Evolutionary conservation across 1,140 invertebrate genomes (phyloP).

Genomic region (Drosophila mojavensis): DNA sequence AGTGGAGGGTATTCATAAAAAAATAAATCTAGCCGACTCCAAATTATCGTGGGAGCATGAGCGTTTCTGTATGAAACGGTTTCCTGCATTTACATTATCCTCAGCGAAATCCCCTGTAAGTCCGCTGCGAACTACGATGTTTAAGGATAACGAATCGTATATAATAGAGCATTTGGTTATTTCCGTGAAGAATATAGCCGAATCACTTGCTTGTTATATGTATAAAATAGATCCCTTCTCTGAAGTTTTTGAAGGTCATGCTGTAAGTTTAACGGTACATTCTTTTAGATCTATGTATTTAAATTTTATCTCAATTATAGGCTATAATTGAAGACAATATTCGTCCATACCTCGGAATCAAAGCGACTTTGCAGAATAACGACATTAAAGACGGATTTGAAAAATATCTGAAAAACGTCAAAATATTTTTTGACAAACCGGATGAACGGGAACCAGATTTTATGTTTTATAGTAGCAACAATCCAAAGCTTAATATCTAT

Average conservation of each 20-base stretch:
- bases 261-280: constrained; percentile 49
- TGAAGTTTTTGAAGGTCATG: constrained; percentile 66
- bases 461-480: constrained; percentile 93
- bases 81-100: constrained; percentile 97
- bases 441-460: constrained; percentile 97
- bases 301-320: constrained; percentile 36
- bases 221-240: constrained; percentile 88
- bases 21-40: constrained; percentile 98
- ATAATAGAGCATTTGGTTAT: constrained; percentile 53
- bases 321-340: constrained; percentile 68
- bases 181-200: constrained; percentile 92
- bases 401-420: constrained; percentile 91
- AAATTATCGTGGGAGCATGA: constrained; percentile 98
- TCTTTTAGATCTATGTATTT: background rate
- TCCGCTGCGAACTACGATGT: constrained; percentile 86
- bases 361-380: constrained; percentile 77
- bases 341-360: constrained; percentile 68
- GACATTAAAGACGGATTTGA: constrained; percentile 88
- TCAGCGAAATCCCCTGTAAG: constrained; percentile 88
- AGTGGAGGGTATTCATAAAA: constrained; percentile 95
- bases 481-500: constrained; percentile 93
- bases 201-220: constrained; percentile 92
- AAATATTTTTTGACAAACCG: constrained; percentile 88
- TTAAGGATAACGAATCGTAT: constrained; percentile 84
- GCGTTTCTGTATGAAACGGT: constrained; percentile 94